Evolutionary conservation across 2,888 invertebrate genomes (phyloP).

Genomic region (Dicycla oo): DNA sequence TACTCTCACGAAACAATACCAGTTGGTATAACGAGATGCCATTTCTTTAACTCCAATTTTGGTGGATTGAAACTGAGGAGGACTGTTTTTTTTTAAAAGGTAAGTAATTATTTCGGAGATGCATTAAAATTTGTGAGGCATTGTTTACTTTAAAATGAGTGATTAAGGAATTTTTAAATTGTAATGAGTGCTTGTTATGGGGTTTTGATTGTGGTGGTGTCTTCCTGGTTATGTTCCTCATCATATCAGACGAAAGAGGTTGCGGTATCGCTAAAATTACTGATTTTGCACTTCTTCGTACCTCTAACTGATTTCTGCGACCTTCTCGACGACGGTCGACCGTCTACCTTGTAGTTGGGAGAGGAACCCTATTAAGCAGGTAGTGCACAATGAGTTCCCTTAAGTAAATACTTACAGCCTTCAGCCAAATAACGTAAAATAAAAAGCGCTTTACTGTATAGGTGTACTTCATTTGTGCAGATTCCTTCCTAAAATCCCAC

Average conservation of each 20-base stretch:
- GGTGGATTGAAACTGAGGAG: constrained; percentile 48
- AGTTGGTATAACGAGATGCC: constrained; percentile 52
- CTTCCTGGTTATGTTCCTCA: background rate
- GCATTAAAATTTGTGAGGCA: constrained; percentile 18
- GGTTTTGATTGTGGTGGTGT: background rate
- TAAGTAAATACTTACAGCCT: too few species aligned
- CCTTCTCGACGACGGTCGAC: background rate
- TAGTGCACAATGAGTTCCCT: background rate
- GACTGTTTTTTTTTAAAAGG: constrained; percentile 39
- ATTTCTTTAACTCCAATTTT: constrained; percentile 57
- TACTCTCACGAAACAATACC: constrained; percentile 50
- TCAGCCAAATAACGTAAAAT: too few species aligned
- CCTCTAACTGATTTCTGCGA: too few species aligned
- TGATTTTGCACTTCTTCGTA: background rate
- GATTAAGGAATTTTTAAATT: background rate
- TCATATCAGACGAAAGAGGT: background rate
- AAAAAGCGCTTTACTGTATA: too few species aligned
- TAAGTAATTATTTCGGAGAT: constrained; percentile 61
- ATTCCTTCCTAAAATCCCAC: background rate
- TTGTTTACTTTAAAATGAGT: constrained; percentile 15
- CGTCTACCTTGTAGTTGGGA: background rate
- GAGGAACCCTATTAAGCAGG: background rate
- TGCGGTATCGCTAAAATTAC: background rate
- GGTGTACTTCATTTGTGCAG: too few species aligned
- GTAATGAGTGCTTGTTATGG: background rate